A percentile compares a stretch with the other conserved stretches of the same genome.
phyloP scores from a whole-genome alignment of 2,888 invertebrate species.

The Melieria omissa region DNA sequence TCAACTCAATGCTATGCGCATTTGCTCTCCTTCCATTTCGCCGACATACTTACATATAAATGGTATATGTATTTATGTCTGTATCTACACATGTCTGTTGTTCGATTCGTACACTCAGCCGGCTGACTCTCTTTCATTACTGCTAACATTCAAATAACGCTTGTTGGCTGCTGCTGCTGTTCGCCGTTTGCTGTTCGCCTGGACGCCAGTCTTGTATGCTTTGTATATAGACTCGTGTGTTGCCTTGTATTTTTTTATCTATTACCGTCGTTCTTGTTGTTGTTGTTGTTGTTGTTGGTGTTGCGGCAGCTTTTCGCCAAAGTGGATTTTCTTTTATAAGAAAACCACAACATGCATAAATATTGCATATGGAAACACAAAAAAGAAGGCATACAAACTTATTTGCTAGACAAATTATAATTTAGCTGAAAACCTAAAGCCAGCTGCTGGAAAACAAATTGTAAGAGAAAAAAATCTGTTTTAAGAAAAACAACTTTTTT shows the following conservation, averaged over 20 bases:
- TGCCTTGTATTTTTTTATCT: slow-evolving; percentile 44
- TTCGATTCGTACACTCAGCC: background rate
- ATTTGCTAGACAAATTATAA: background rate
- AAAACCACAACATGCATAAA: slow-evolving; percentile 46
- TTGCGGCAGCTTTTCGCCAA: slow-evolving; percentile 57
- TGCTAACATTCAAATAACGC: slow-evolving; percentile 25
- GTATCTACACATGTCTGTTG: slow-evolving; percentile 24
- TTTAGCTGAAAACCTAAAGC: too few relatives aligned
- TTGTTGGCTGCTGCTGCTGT: background rate
- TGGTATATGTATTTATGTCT: slow-evolving; percentile 16
- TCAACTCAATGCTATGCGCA: background rate
- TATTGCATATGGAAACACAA: slow-evolving; percentile 51
- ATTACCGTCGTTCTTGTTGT: background rate
- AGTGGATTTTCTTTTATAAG: slow-evolving; percentile 59
- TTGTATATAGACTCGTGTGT: slow-evolving; percentile 46
- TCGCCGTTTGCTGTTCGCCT: slow-evolving; percentile 39
- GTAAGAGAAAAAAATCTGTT: too few relatives aligned
- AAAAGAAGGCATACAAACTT: slow-evolving; percentile 43
- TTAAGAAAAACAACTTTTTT: too few relatives aligned
- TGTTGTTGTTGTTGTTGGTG: slow-evolving; percentile 5
- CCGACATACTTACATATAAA: background rate
- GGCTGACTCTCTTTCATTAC: background rate
- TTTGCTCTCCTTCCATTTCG: background rate
- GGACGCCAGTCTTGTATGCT: slow-evolving; percentile 42
- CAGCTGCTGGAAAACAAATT: too few relatives aligned